A percentile compares a stretch with the other conserved stretches of the same genome.
phyloP scores from a whole-genome alignment of 2,888 invertebrate species.

The Autographa gamma region DNA sequence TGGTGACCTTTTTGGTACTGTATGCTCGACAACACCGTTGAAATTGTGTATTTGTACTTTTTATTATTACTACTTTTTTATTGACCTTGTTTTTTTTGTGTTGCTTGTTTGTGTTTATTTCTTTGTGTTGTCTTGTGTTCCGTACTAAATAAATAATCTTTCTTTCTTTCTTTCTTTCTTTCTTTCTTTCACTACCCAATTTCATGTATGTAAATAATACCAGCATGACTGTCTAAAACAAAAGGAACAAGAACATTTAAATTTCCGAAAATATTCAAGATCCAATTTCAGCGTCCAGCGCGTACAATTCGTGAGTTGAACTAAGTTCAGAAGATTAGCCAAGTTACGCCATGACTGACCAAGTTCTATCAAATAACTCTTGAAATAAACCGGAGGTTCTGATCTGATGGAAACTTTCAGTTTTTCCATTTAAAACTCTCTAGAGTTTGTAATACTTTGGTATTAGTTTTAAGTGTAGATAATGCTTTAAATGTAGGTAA shows the following conservation, averaged over 20 bases:
- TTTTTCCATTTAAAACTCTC: conserved; percentile 22
- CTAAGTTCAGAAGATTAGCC: conserved; percentile 39
- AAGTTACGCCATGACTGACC: conserved; percentile 27
- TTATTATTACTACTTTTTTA: too few species aligned
- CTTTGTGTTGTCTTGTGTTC: too few species aligned
- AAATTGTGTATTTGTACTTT: too few species aligned
- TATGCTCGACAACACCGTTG: too few species aligned
- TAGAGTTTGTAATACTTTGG: conserved; percentile 15
- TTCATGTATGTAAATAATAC: too few species aligned
- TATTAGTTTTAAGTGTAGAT: conserved; percentile 8
- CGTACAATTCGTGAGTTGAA: conserved; percentile 11
- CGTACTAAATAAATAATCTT: too few species aligned
- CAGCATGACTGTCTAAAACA: not conserved
- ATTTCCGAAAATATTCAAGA: conserved; percentile 9
- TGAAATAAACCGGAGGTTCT: conserved; percentile 22
- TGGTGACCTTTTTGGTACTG: too few species aligned
- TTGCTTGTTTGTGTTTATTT: too few species aligned
- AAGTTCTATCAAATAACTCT: conserved; percentile 33
- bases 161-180: too few species aligned
- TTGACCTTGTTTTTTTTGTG: too few species aligned
- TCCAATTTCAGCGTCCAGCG: conserved; percentile 18
- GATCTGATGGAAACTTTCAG: conserved; percentile 27
- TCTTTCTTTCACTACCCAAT: too few species aligned
- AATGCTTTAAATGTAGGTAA: not conserved
- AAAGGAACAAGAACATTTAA: conserved; percentile 6